Base-by-base conservation (phyloP, 2,113 vertebrate genomes). In the Tragelaphus buxtoni region DNA sequence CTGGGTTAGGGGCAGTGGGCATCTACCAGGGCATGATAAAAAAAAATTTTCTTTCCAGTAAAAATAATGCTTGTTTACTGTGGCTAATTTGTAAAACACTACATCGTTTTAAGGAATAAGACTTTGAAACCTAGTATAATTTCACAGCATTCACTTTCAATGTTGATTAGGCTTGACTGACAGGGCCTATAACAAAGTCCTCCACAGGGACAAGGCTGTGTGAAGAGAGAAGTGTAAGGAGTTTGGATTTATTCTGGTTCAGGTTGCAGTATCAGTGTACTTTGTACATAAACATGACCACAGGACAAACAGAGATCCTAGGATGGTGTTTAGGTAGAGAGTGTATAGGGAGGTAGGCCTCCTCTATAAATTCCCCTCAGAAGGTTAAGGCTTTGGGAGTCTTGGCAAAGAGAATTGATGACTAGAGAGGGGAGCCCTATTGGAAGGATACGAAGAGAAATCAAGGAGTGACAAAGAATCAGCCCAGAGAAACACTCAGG, bases 381-480 rank as follows among this genome's bases (percentile, higher is more conserved):
- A 30, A 65, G 4, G 5, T 72, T 47, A 47, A 42, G 45, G 53
- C 84, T 65, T 42, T 63, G 63, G 22, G 49, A 77, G 74, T 82
- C 80, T 22, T 76, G 49, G 58, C 51, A 32, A 47, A 79, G 35
- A 90, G 53, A 84, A n/a, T 14, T 14, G n/a, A 60, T n/a, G 60
- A 53, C 76, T 42, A 80, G 53, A 53, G 18, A 87, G 20, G 49
- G 69, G 53, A 49, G 22, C 53, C 24, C 55, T 72, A 53, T 81
- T 72, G 80, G 90, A 91, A 88, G 8, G 83, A 22, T 90, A 92
- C 17, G 72, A 55, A 80, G 65, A 79, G n/a, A 95, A 97, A 90
- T 90, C 80, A 63, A 47, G 63, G 45, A 22, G 39, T 53, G 30
- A 65, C 39, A 91, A 84, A 61, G 91, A 96, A 18, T 9, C 39